Conservation (phyloP, 2,113 vertebrate species). For the Ellobius talpinus region DNA sequence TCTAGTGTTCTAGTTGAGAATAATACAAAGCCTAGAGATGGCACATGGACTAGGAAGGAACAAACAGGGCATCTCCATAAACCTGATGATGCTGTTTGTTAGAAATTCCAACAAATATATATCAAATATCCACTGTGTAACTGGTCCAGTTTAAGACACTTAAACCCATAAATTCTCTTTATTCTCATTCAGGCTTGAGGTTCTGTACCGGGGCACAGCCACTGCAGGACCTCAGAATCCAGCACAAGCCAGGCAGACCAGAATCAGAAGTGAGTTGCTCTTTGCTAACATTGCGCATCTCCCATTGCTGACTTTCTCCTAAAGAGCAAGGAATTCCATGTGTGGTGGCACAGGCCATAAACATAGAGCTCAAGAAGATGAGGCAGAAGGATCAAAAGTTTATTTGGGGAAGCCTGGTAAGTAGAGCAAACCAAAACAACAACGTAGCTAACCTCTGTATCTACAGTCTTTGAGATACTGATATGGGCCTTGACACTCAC, state of each 20-base stretch:
- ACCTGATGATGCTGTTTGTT: background rate
- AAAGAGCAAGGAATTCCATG: background rate
- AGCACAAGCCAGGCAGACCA: background rate
- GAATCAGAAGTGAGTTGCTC: background rate
- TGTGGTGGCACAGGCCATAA: background rate
- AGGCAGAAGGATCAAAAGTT: background rate
- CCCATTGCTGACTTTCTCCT: background rate
- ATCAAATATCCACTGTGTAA: background rate
- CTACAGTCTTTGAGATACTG: background rate
- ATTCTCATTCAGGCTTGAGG: background rate
- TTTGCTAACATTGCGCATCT: background rate
- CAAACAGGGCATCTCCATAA: background rate
- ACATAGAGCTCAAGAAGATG: background rate
- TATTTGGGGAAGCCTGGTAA: background rate
- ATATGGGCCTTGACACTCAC: background rate
- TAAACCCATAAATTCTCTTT: background rate
- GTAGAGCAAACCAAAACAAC: background rate
- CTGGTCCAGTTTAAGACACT: background rate
- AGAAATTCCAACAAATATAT: background rate
- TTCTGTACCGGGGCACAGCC: background rate
- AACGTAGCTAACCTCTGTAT: background rate
- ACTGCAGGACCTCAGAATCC: background rate
- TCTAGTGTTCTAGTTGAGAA: background rate
- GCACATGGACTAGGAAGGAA: background rate
- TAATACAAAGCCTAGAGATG: conserved; percentile 25